Conservation (phyloP, 2,113 vertebrate genomes). For the Dipodomys merriami region DNA sequence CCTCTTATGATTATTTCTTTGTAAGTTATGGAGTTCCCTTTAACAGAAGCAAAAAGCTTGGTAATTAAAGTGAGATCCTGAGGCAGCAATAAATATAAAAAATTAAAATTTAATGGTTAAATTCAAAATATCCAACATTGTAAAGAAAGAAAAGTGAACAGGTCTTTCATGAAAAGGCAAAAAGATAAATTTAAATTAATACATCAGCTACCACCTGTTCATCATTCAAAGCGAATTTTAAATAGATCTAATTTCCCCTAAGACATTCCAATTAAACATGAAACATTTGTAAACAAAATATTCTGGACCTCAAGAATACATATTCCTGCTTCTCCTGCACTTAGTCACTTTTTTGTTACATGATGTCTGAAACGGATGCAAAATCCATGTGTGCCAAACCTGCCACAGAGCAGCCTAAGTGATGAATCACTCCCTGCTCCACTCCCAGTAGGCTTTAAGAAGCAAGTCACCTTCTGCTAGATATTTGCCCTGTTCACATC, state of each 20-base stretch:
- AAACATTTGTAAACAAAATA: conserved; percentile 56
- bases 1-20: conserved; percentile 55
- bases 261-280: conserved; percentile 48
- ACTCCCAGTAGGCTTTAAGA: background rate
- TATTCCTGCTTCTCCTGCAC: background rate
- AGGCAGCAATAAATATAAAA: conserved; percentile 57
- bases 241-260: conserved; percentile 62
- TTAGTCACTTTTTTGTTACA: background rate
- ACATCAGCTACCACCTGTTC: conserved; percentile 61
- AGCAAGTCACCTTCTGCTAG: background rate
- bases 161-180: conserved; percentile 40
- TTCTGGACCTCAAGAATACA: background rate
- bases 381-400: background rate
- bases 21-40: conserved; percentile 55
- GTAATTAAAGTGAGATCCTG: conserved; percentile 65
- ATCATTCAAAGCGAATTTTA: conserved; percentile 73
- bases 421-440: background rate
- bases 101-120: conserved; percentile 40
- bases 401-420: background rate
- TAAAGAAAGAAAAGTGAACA: conserved; percentile 49
- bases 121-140: conserved; percentile 29
- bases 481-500: background rate
- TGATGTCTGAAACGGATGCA: background rate
- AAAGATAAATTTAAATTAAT: conserved; percentile 66
- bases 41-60: conserved; percentile 46